Evolutionary conservation across 2,888 invertebrate genomes (phyloP), one percentile per base, ranked within the genome.

Genomic region (Sisyra terminalis): DNA sequence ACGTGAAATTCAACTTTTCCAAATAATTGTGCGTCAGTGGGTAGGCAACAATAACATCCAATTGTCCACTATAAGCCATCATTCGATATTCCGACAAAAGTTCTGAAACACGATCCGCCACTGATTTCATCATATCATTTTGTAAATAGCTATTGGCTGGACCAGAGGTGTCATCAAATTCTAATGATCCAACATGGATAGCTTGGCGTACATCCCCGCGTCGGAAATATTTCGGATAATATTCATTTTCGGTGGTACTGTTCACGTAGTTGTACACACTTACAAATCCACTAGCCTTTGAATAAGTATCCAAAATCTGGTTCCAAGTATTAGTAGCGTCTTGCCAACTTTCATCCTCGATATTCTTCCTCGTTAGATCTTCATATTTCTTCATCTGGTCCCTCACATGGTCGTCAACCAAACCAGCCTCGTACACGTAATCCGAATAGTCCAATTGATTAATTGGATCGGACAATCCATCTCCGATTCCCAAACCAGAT

Each of bases 11-110:
- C 2, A 88, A 64, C 40, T 75, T 69, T 48, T 71, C 67, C 29
- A 93, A 62, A 58, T 83, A 89, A 55, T 81, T 82, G 14, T 81
- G 70, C 0, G 90, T 90, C 40, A 87, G 57, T 0, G 89, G 87
- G 60, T 88, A 87, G 0, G 89, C 87, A 0, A 90, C 85, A 47
- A 92, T 87, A 9, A 93, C 81, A 57, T 94, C 93, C 48, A 93
- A 58, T 56, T 93, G 92, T 0, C 93, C 93, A 56, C 79, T 90
- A 58, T 92, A 93, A 46, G 90, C 70, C 36, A 90, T 69, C 11
- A 88, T 74, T 57, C 70, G 66, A 53, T 81, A 83, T 50, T 75
- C 61, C 30, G 74, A 66, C 1, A 85, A 56, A 0, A 88, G 61
- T 50, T 78, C 77, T 0, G 73, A 67, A 43, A 87, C 64, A 71